Evolutionary conservation across 2,113 vertebrate species (phyloP), one percentile per base, ranked within the genome.

Genomic region (Peucedramus taeniatus): DNA sequence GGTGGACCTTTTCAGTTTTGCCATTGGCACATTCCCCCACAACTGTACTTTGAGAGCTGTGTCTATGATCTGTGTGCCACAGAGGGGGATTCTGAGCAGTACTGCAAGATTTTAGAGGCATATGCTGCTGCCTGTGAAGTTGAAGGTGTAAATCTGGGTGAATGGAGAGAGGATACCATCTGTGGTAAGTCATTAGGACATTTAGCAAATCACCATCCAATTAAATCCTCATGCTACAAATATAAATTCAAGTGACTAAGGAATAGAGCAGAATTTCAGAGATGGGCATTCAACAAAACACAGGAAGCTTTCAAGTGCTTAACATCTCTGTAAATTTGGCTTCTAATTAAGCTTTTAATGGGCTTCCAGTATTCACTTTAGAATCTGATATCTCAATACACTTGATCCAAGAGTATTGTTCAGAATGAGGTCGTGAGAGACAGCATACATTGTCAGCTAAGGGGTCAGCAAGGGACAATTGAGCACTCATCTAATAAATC

Each of bases 31-130:
- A 61, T 98, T 78, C 96, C 42, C 23, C 94, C 97, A 11, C 95
- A 98, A 40, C 91, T 93, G 69, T 98, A 98, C 89, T 98, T 98
- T 45, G 96, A 97, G 87, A 97, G 91, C 70, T 99, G 98, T 77
- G 87, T 99, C 75, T 95, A 95, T 22, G 84, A 96, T 69, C 97
- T 98, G 89, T 99, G 98, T 89, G 92, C 94, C 65, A 96, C 94
- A 47, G 87, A 86, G 4, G 95, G 93, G 24, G 96, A 98, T 87
- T 95, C 78, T 15, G 82, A 54, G 1, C 96, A 96, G n/a, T 96
- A 98, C 12, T 99, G 98, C 81, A 60, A 98, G 60, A 83, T 87
- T 49, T 86, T 98, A 44, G 93, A 98, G 60, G 65, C 85, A 21
- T 98, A 98, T 5, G 94, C 96, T 63, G 93, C 93, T 65, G 94